Conservation (phyloP, 2,888 invertebrate species). For the Microchrysa polita region DNA sequence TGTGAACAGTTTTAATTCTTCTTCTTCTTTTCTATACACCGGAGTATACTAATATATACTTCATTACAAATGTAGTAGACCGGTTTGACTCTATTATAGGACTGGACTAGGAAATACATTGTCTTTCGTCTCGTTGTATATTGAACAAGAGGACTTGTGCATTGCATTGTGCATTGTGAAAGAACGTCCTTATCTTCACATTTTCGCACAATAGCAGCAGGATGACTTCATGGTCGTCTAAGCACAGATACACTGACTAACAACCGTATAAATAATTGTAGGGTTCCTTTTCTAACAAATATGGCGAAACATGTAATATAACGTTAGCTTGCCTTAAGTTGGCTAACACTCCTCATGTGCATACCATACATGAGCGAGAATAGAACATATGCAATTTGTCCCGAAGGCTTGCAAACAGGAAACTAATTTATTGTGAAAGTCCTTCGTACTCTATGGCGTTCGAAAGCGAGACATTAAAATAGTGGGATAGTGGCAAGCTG, state of each 20-base stretch:
- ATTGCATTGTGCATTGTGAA: neutral
- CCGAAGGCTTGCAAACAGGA: conserved; percentile 36
- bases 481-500: neutral
- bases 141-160: too few species aligned
- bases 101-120: neutral
- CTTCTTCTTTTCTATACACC: conserved; percentile 6
- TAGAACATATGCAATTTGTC: conserved; percentile 36
- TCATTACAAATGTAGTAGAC: too few species aligned
- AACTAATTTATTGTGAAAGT: conserved; percentile 34
- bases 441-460: conserved; percentile 22
- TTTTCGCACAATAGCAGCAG: neutral
- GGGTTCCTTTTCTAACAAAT: conserved; percentile 28
- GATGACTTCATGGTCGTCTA: neutral
- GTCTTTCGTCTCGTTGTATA: neutral
- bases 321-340: too few species aligned
- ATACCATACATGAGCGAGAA: neutral
- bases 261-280: conserved; percentile 34
- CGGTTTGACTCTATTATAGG: too few species aligned
- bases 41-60: neutral
- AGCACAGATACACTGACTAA: conserved; percentile 8
- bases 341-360: neutral
- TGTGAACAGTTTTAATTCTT: conserved; percentile 40
- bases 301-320: neutral
- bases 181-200: conserved; percentile 16
- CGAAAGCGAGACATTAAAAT: conserved; percentile 10